Evolutionary conservation across 2,888 invertebrate species (phyloP).

Genomic region (Dynastes grantii): DNA sequence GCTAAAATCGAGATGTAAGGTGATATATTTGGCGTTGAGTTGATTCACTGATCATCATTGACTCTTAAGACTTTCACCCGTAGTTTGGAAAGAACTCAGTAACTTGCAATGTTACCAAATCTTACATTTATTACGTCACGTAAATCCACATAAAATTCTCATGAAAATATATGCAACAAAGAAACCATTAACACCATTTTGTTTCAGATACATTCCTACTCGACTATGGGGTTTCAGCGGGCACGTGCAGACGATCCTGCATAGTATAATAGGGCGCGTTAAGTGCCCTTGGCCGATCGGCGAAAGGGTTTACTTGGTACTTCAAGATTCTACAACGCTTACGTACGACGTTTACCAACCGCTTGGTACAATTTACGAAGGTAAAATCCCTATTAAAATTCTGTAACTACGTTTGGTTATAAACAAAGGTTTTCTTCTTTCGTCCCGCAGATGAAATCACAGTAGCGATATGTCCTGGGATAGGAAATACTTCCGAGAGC

Average conservation of each 20-base stretch:
- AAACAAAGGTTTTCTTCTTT: not conserved
- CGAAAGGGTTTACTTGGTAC: conserved; percentile 82
- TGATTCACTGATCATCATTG: too few species aligned
- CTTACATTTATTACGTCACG: too few species aligned
- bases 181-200: too few species aligned
- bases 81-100: too few species aligned
- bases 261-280: conserved; percentile 90
- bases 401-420: not conserved
- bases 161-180: too few species aligned
- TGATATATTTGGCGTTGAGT: too few species aligned
- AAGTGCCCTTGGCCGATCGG: conserved; percentile 92
- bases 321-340: conserved; percentile 90
- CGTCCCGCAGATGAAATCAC: conserved; percentile 84
- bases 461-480: conserved; percentile 91
- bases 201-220: conserved; percentile 88
- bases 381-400: conserved; percentile 66
- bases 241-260: conserved; percentile 93
- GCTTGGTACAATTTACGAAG: conserved; percentile 80
- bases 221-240: conserved; percentile 96
- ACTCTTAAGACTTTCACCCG: too few species aligned
- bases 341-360: conserved; percentile 95
- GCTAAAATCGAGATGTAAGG: too few species aligned
- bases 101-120: too few species aligned
- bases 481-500: conserved; percentile 95
- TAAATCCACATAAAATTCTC: too few species aligned